Percentiles rank a stretch among this genome's conserved stretches.
These are phyloP conservation scores for Promerops cafer DNA, from an alignment of 2,113 vertebrate species.

Conservation along the genomic window DNA sequence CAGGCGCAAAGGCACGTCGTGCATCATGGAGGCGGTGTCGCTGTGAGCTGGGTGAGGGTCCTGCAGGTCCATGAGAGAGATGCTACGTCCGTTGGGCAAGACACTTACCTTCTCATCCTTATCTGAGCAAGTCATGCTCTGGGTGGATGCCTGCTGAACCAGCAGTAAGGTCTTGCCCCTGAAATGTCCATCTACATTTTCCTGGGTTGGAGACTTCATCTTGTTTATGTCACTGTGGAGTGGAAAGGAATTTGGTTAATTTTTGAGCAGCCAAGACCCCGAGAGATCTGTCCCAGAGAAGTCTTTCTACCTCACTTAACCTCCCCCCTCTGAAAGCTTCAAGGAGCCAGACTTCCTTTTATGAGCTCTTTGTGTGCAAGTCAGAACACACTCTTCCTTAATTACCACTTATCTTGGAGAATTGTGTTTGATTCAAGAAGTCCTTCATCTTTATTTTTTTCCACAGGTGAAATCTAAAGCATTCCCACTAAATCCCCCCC, in stretches of 20 bases:
- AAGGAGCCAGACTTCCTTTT: constrained; percentile 27
- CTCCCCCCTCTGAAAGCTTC: not conserved
- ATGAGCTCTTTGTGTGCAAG: constrained; percentile 22
- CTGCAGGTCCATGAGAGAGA: constrained; percentile 94
- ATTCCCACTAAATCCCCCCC: not conserved
- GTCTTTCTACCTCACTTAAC: constrained; percentile 19
- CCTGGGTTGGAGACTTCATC: constrained; percentile 77
- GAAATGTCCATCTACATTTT: constrained; percentile 73
- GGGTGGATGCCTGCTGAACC: constrained; percentile 79
- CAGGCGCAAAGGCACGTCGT: constrained; percentile 78
- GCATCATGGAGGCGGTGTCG: constrained; percentile 49
- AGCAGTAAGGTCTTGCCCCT: constrained; percentile 78
- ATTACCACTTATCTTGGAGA: constrained; percentile 23
- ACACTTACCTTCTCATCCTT: constrained; percentile 78
- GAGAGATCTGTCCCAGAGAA: not conserved
- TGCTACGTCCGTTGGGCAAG: constrained; percentile 84
- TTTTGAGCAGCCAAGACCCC: not conserved
- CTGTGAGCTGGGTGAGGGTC: constrained; percentile 72
- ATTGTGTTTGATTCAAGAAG: not conserved
- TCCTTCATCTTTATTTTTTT: not conserved
- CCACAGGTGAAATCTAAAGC: not conserved
- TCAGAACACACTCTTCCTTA: constrained; percentile 25
- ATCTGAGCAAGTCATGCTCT: constrained; percentile 81
- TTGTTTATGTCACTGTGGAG: constrained; percentile 78
- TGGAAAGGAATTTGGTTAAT: constrained; percentile 21